Conservation (phyloP, 2,113 vertebrate genomes). For the Diadophis punctatus region DNA sequence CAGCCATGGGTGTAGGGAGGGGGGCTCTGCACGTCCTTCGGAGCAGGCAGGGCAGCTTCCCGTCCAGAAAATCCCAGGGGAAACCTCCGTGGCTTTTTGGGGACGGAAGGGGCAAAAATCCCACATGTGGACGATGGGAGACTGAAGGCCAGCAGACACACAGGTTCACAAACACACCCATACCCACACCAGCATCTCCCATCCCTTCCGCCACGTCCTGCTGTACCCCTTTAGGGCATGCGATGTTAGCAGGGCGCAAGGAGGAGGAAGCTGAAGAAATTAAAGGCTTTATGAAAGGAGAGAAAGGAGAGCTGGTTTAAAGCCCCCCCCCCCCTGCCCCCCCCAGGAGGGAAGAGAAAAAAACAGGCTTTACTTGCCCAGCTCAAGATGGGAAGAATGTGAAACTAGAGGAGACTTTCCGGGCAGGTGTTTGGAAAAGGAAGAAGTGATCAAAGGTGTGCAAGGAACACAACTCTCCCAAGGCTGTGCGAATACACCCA, state of each 20-base stretch:
- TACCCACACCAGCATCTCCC: not conserved
- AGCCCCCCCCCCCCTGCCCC: no score
- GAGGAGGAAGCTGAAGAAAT: not conserved
- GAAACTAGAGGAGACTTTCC: not conserved
- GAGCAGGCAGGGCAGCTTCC: not conserved
- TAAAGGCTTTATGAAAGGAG: fast-evolving
- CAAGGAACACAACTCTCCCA: not conserved
- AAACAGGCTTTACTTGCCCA: not conserved
- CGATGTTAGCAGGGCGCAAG: no score
- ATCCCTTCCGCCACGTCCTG: not conserved
- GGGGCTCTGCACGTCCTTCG: not conserved
- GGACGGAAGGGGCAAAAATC: not conserved
- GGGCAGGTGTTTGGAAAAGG: not conserved
- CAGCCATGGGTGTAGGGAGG: fast-evolving
- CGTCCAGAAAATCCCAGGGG: not conserved
- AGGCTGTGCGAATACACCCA: not conserved
- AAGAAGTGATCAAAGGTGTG: not conserved
- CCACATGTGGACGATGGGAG: not conserved
- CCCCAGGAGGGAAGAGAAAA: not conserved
- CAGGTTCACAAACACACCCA: not conserved
- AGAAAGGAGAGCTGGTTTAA: not conserved
- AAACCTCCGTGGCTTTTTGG: not conserved
- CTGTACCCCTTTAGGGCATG: not conserved
- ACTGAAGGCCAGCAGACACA: not conserved
- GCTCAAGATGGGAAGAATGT: not conserved